A percentile compares a stretch with the other conserved stretches of the same genome.
Evolutionary conservation across 2,113 vertebrate genomes (phyloP).

Genomic region (Nycticryphes semicollaris): DNA sequence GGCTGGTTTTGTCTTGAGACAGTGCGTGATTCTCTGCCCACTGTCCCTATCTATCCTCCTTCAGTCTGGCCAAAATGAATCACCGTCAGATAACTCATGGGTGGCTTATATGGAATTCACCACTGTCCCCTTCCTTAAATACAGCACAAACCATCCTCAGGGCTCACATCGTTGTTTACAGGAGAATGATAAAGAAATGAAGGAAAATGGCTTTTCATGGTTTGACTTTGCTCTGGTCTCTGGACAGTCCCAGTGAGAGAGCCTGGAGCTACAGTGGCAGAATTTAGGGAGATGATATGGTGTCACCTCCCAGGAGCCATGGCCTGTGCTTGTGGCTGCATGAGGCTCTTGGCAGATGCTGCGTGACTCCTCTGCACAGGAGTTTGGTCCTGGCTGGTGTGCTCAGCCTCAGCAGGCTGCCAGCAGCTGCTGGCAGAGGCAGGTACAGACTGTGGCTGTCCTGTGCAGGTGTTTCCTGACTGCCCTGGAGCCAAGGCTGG

Average conservation of each 20-base stretch:
- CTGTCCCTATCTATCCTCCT: not conserved
- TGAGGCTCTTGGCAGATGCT: rapidly evolving
- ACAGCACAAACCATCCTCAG: not conserved
- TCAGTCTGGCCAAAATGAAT: not conserved
- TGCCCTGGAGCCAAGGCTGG: not conserved
- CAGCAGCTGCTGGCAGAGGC: not conserved
- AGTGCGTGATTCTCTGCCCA: not conserved
- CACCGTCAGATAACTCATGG: not conserved
- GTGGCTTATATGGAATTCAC: not conserved
- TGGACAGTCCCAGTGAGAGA: not conserved
- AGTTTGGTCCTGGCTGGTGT: not conserved
- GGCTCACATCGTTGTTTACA: rapidly evolving
- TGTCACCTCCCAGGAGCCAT: not conserved
- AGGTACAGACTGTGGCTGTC: not conserved
- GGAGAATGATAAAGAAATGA: not conserved
- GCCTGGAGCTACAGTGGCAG: not conserved
- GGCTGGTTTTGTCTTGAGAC: not conserved
- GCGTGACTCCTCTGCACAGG: not conserved
- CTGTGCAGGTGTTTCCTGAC: not conserved
- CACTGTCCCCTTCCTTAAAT: not conserved
- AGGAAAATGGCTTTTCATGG: not conserved
- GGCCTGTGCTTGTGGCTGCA: not conserved
- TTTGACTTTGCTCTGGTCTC: not conserved
- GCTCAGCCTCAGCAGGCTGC: not conserved
- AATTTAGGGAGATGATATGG: not conserved